phyloP scores from a whole-genome alignment of 2,888 invertebrate genomes.

The Drosophila dives region DNA sequence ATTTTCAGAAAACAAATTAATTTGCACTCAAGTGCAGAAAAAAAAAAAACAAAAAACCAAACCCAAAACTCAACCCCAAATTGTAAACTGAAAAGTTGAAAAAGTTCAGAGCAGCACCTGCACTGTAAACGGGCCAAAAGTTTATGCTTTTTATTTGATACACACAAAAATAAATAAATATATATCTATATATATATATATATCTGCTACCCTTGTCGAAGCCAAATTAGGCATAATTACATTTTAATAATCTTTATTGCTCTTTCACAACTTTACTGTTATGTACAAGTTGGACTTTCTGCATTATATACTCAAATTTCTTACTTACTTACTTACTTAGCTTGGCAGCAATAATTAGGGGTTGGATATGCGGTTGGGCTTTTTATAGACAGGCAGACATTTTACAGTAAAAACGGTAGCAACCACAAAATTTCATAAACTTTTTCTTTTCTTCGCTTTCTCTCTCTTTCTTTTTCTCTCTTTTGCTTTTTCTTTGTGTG shows the following conservation, averaged over 20 bases:
- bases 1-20: conserved; percentile 76
- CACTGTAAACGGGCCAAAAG: conserved; percentile 55
- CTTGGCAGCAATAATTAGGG: conserved; percentile 71
- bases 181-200: not conserved
- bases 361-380: conserved; percentile 73
- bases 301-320: conserved; percentile 56
- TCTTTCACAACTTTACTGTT: conserved; percentile 80
- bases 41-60: not conserved
- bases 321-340: conserved; percentile 16
- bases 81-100: conserved; percentile 60
- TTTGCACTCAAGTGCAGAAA: conserved; percentile 63
- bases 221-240: conserved; percentile 81
- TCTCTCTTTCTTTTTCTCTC: conserved; percentile 1
- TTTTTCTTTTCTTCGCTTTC: conserved; percentile 41
- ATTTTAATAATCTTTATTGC: conserved; percentile 83
- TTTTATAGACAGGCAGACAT: conserved; percentile 70
- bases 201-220: conserved; percentile 41
- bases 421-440: conserved; percentile 78
- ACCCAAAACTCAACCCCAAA: not conserved
- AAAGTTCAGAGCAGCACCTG: conserved; percentile 77
- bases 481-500: not conserved
- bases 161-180: not conserved
- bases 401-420: conserved; percentile 72
- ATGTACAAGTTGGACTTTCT: conserved; percentile 57
- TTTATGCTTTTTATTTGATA: conserved; percentile 10